phyloP scores from a whole-genome alignment of 2,113 vertebrate genomes.

The Lipophrys pholis region DNA sequence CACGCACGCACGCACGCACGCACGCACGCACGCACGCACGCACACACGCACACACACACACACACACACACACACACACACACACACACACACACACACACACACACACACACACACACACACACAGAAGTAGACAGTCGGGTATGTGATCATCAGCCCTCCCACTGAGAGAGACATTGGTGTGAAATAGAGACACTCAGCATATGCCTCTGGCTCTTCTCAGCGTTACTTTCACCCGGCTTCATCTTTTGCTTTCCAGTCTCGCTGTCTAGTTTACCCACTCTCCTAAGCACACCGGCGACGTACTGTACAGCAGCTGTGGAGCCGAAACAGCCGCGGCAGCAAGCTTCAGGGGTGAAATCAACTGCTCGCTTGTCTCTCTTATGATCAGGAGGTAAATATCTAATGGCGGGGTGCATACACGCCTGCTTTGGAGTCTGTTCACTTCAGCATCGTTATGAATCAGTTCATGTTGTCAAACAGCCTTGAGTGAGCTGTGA shows the following conservation, averaged over 20 bases:
- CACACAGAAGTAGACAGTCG: slow-evolving; percentile 35
- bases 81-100: too few relatives aligned
- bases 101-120: not conserved
- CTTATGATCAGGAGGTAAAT: slow-evolving; percentile 4
- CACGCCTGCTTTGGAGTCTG: not conserved
- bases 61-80: too few relatives aligned
- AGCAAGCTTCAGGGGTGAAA: slow-evolving; percentile 3
- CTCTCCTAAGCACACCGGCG: not conserved
- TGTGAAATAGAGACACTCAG: slow-evolving; percentile 52
- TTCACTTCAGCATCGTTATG: slow-evolving; percentile 1
- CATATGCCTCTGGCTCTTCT: slow-evolving; percentile 49
- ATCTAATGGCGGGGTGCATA: not conserved
- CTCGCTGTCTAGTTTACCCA: slow-evolving; percentile 12
- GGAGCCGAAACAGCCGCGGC: not conserved
- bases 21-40: too few relatives aligned
- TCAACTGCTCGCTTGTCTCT: not conserved
- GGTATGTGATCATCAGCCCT: slow-evolving; percentile 60
- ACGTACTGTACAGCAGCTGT: not conserved
- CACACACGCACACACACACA: too few relatives aligned
- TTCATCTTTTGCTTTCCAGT: slow-evolving; percentile 41
- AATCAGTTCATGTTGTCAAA: slow-evolving; percentile 19
- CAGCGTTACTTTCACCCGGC: slow-evolving; percentile 21
- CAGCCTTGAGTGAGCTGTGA: not conserved
- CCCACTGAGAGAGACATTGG: slow-evolving; percentile 46
- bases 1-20: too few relatives aligned